Percentiles rank a stretch among this genome's conserved stretches.
Evolutionary conservation across 2,113 vertebrate species (phyloP).

Genomic region (Paraplagusia blochii): DNA sequence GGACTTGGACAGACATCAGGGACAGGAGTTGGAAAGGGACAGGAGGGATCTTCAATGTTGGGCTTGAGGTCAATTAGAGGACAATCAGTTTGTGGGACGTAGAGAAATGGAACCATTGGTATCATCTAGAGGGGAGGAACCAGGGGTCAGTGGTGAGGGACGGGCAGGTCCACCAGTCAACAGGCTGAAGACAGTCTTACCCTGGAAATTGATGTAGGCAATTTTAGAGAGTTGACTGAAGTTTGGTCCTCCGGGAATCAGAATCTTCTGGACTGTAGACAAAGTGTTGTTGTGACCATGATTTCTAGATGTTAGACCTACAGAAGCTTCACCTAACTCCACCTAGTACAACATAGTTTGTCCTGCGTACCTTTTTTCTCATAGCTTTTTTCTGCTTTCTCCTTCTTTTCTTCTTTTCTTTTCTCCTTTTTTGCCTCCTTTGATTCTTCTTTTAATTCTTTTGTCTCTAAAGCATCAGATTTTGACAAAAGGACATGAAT

Average conservation of each 20-base stretch:
- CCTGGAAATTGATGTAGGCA: constrained; percentile 78
- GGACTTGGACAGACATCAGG: too few relatives aligned
- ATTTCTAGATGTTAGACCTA: too few relatives aligned
- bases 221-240: constrained; percentile 79
- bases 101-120: not conserved
- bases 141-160: not conserved
- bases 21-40: not conserved
- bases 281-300: constrained; percentile 39
- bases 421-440: constrained; percentile 15
- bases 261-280: constrained; percentile 76
- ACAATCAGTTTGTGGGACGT: too few relatives aligned
- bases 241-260: constrained; percentile 81
- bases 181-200: constrained; percentile 72
- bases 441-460: constrained; percentile 5
- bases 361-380: constrained; percentile 68
- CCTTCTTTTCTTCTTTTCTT: constrained; percentile 44
- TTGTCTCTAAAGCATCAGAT: too few relatives aligned
- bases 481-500: too few relatives aligned
- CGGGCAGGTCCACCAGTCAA: not conserved
- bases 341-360: not conserved
- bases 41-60: too few relatives aligned
- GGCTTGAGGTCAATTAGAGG: too few relatives aligned
- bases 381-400: constrained; percentile 57
- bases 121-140: not conserved
- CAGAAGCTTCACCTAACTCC: too few relatives aligned